Percentiles rank a stretch among this genome's conserved stretches.
Conservation (phyloP, 2,888 invertebrate species). For the Tenodera sinensis region DNA sequence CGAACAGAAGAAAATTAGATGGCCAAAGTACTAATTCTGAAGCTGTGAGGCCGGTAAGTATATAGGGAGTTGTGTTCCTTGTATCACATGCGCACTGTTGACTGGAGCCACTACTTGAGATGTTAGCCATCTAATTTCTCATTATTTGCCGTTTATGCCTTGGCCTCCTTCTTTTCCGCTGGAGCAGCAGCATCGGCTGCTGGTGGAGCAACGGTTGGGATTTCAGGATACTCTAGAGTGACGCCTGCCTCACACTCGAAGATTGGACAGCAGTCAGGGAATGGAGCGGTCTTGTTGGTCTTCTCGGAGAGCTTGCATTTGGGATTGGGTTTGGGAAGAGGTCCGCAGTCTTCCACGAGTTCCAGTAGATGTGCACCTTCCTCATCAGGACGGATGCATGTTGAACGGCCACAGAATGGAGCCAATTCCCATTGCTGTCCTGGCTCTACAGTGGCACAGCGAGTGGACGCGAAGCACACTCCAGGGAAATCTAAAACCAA, state of each 20-base stretch:
- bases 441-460: constrained; percentile 83
- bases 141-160: neutral
- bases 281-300: constrained; percentile 84
- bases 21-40: neutral
- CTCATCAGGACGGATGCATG: constrained; percentile 77
- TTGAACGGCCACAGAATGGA: constrained; percentile 89
- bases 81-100: neutral
- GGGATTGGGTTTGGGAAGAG: constrained; percentile 79
- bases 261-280: constrained; percentile 81
- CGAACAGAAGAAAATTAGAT: neutral
- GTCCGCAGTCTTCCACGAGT: constrained; percentile 85
- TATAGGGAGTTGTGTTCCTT: neutral
- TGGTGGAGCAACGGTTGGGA: constrained; percentile 55
- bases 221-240: constrained; percentile 81
- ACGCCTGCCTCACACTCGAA: constrained; percentile 84
- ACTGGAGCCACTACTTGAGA: neutral
- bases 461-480: constrained; percentile 86
- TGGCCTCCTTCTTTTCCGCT: constrained; percentile 24
- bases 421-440: constrained; percentile 80
- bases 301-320: constrained; percentile 83
- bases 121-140: neutral
- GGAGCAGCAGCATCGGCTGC: constrained; percentile 33
- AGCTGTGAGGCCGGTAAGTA: neutral
- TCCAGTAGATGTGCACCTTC: constrained; percentile 72
- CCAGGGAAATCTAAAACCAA: constrained; percentile 74